Conservation (phyloP, 2,113 vertebrate species). For the Pogona vitticeps region DNA sequence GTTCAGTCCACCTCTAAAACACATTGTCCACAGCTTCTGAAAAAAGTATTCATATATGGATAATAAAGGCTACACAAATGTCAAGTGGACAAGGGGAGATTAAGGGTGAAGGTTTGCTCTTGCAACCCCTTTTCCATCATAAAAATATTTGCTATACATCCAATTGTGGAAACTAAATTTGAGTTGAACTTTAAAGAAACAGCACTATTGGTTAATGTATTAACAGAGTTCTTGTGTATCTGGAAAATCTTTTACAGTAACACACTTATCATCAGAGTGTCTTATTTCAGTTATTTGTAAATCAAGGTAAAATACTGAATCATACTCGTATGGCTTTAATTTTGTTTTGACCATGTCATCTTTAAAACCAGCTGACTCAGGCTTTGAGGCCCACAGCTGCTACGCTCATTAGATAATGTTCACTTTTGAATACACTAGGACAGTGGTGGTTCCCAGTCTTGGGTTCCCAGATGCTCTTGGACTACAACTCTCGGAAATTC, state of each 20-base stretch:
- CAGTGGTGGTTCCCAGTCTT: too few species aligned
- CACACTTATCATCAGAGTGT: conserved; percentile 15
- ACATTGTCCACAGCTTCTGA: too few species aligned
- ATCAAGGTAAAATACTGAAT: not conserved
- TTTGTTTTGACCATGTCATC: conserved; percentile 15
- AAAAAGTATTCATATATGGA: not conserved
- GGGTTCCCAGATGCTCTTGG: too few species aligned
- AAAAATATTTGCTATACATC: not conserved
- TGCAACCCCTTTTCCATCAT: not conserved
- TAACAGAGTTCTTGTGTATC: not conserved
- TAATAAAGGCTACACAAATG: not conserved
- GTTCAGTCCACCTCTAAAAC: not conserved
- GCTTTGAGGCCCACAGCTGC: not conserved
- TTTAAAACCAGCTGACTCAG: not conserved
- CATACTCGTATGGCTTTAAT: conserved; percentile 1
- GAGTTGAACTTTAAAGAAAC: not conserved
- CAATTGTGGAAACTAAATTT: not conserved
- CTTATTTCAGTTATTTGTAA: not conserved
- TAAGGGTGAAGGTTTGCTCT: not conserved
- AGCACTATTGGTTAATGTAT: not conserved
- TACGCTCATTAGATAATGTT: not conserved
- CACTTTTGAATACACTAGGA: not conserved
- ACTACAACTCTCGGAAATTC: too few species aligned
- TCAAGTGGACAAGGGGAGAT: not conserved
- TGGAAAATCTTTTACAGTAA: not conserved